Evolutionary conservation across 2,113 vertebrate genomes (phyloP).

Genomic region (Clupea harengus): DNA sequence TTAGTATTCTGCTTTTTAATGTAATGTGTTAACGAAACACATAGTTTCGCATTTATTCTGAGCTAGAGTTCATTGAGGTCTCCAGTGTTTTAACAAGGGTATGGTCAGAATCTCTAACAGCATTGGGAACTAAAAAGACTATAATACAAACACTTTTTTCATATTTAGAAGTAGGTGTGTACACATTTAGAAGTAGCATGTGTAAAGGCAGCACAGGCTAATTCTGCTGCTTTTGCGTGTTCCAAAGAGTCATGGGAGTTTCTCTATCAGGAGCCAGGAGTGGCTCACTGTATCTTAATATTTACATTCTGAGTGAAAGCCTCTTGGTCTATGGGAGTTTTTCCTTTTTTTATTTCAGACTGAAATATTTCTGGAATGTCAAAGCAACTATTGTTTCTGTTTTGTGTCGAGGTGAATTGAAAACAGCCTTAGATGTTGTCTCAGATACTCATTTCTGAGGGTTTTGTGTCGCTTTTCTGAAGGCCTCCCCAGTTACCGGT

Average conservation of each 20-base stretch:
- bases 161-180: background rate
- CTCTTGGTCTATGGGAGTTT: conserved; percentile 19
- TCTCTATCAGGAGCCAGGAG: background rate
- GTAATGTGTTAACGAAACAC: too few species aligned
- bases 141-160: background rate
- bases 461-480: background rate
- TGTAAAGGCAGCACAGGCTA: background rate
- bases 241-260: background rate
- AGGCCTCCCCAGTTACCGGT: background rate
- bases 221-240: background rate
- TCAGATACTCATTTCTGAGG: background rate
- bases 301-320: conserved; percentile 49
- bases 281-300: conserved; percentile 6
- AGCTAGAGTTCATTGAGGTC: background rate
- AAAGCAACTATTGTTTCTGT: conserved; percentile 47
- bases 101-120: background rate
- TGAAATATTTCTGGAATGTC: conserved; percentile 63
- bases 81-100: background rate
- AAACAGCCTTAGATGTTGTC: background rate
- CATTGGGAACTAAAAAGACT: background rate
- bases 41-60: too few species aligned
- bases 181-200: background rate
- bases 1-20: too few species aligned
- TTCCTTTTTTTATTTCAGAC: conserved; percentile 26
- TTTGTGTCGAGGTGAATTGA: conserved; percentile 17